These are phyloP conservation scores for Poeciliopsis turrubarensis DNA, from an alignment of 2,113 vertebrate species.

Conservation along the genomic window DNA sequence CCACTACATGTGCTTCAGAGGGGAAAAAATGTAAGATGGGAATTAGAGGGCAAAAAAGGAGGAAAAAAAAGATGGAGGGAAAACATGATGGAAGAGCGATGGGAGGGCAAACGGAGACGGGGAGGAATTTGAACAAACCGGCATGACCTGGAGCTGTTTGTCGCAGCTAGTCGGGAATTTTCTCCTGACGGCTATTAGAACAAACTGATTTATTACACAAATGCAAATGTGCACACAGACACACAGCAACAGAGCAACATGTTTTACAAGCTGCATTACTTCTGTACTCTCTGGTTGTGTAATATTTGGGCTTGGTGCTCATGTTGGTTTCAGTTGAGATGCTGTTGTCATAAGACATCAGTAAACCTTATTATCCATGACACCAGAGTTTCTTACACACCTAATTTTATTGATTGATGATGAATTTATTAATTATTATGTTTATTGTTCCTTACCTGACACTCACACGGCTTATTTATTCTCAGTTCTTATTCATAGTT, in stretches of 20 bases:
- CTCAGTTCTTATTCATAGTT: too few species aligned
- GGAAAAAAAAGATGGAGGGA: slow-evolving; percentile 34
- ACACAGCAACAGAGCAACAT: slow-evolving; percentile 13
- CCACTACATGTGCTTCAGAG: slow-evolving; percentile 29
- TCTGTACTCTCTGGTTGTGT: slow-evolving; percentile 39
- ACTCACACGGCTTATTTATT: too few species aligned
- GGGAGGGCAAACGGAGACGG: slow-evolving; percentile 9
- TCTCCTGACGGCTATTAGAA: slow-evolving; percentile 43
- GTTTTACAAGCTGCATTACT: slow-evolving; percentile 43
- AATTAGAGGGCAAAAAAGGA: slow-evolving; percentile 38
- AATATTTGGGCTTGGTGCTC: slow-evolving; percentile 10
- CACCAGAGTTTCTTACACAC: slow-evolving; percentile 21
- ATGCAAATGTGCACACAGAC: background rate
- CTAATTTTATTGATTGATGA: background rate
- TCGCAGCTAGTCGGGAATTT: slow-evolving; percentile 40
- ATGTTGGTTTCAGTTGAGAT: slow-evolving; percentile 24
- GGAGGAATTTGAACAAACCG: slow-evolving; percentile 27
- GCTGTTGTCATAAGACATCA: slow-evolving; percentile 34
- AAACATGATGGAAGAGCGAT: slow-evolving; percentile 34
- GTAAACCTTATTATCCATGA: slow-evolving; percentile 14
- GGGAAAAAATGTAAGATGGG: slow-evolving; percentile 37
- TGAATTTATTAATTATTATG: too few species aligned
- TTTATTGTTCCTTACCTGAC: too few species aligned
- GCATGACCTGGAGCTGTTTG: slow-evolving; percentile 41
- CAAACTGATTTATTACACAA: slow-evolving; percentile 33